These are phyloP conservation scores for Drosophila mercatorum DNA, from an alignment of 2,888 invertebrate species.

Conservation along the genomic window DNA sequence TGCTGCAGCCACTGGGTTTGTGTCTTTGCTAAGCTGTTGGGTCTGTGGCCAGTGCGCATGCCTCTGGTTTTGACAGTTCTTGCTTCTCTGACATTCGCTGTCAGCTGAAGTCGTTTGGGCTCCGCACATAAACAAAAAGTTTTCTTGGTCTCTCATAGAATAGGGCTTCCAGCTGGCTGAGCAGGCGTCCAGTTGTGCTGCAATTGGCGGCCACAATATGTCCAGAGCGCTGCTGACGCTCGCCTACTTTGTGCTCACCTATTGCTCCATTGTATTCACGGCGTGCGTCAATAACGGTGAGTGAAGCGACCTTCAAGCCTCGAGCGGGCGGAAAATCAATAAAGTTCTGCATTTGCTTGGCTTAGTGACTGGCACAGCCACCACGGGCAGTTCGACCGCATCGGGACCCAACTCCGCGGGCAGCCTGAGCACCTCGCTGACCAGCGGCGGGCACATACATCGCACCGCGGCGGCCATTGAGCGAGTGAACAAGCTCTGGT, in stretches of 20 bases:
- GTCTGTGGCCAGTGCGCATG: constrained; percentile 52
- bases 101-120: constrained; percentile 15
- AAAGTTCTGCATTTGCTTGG: background rate
- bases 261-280: constrained; percentile 67
- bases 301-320: constrained; percentile 42
- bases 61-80: constrained; percentile 19
- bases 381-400: constrained; percentile 54
- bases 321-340: constrained; percentile 1
- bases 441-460: constrained; percentile 87
- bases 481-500: constrained; percentile 91
- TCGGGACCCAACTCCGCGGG: constrained; percentile 75
- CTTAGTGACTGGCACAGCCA: constrained; percentile 67
- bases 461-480: constrained; percentile 92
- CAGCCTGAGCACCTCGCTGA: constrained; percentile 79
- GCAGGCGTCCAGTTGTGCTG: constrained; percentile 8
- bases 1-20: constrained; percentile 19
- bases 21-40: constrained; percentile 4
- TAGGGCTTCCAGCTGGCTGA: constrained; percentile 26
- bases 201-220: constrained; percentile 51
- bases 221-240: constrained; percentile 54
- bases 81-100: constrained; percentile 42
- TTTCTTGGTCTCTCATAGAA: constrained; percentile 5
- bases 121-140: constrained; percentile 56
- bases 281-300: constrained; percentile 67
- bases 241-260: constrained; percentile 62